These are phyloP conservation scores for Cirrhinus mrigala DNA, from an alignment of 2,797 vertebrate genomes.

Conservation along the genomic window DNA sequence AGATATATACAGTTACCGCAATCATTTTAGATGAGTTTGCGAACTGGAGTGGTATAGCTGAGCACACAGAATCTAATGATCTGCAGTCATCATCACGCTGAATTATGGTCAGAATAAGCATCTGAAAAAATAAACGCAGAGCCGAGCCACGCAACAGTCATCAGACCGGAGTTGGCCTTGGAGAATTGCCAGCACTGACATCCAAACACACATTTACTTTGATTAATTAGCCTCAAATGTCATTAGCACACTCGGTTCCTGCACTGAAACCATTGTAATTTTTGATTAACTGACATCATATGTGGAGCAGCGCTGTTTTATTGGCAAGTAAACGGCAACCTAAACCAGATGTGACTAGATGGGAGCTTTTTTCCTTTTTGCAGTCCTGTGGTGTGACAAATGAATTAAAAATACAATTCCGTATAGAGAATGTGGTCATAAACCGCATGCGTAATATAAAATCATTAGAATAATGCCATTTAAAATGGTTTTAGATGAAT, in stretches of 20 bases:
- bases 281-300: constrained; percentile 42
- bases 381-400: constrained; percentile 25
- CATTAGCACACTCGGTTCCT: constrained; percentile 34
- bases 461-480: constrained; percentile 22
- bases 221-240: constrained; percentile 55
- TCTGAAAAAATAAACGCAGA: constrained; percentile 33
- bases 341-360: constrained; percentile 43
- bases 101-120: constrained; percentile 54
- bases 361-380: neutral
- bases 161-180: constrained; percentile 47
- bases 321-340: constrained; percentile 32
- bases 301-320: constrained; percentile 19
- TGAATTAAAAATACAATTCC: constrained; percentile 28
- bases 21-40: neutral
- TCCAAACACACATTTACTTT: constrained; percentile 49
- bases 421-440: constrained; percentile 15
- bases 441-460: neutral
- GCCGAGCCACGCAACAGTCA: constrained; percentile 46
- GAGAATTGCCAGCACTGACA: constrained; percentile 38
- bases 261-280: constrained; percentile 34
- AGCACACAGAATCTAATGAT: constrained; percentile 34
- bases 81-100: constrained; percentile 39
- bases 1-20: neutral
- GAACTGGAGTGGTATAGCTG: constrained; percentile 38
- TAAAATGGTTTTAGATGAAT: constrained; percentile 5